Base-by-base conservation (phyloP, 1,140 invertebrate species). In the Cyphomyrmex costatus region DNA sequence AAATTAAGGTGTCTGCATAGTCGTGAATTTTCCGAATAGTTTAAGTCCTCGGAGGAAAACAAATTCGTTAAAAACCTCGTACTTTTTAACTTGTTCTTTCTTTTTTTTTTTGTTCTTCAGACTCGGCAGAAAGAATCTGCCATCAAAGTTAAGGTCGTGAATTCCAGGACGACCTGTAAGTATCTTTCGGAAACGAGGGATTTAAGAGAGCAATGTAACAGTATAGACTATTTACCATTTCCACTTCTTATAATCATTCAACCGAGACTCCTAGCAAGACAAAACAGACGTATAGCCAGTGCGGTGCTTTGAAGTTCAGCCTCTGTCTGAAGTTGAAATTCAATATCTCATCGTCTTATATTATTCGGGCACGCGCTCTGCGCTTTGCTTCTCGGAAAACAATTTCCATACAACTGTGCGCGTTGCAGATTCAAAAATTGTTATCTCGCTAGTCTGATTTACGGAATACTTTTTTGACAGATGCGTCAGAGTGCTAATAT, bases 11-110 rank as follows among this genome's bases (percentile, higher is more conserved):
- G 76, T 78, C 74, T 19, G 58, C 24, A 63, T 46, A 61, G 58
- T 77, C 76, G 60, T 78, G 42, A 78, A 78, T 65, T 78, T 78
- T 78, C 42, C 58, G 60, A 46, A 49, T 78, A 78, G 76, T 78
- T 78, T 78, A 78, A 49, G 24, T 30, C 42, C 24, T 65, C 27
- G 19, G 12, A 65, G 76, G 16, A 19, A 78, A 30, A 30, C 19
- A 27, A 46, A 46, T 65, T 65, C 16, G 33, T 65, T 65, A n/a
- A 12, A 65, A 30, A 51, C 12, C 24, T 6, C 33, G 42, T 19
- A 19, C n/a, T 76, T 60, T 60, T 27, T 61, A n/a, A 49, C 42
- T 49, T n/a, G 21, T 19, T 49, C 27, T 49, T 27, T 2, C 24
- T 3, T 36, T 3, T 36, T n/a, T 51, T 53, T 33, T 73, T 53